Percentiles rank a stretch among this genome's conserved stretches.
Evolutionary conservation across 2,113 vertebrate species (phyloP).

Genomic region (Todiramphus chloris): DNA sequence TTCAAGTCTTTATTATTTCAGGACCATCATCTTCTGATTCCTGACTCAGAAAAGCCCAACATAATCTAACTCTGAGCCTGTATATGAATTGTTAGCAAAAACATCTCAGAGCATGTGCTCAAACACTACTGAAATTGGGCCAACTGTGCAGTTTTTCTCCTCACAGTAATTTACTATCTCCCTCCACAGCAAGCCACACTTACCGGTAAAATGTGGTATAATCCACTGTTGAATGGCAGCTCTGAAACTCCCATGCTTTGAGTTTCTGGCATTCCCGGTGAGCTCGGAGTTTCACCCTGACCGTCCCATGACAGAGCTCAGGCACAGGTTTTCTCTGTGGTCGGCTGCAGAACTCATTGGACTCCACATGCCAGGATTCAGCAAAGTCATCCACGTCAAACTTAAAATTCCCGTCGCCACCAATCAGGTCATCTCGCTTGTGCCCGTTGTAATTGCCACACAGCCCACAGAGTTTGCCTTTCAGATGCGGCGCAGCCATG

Average conservation of each 20-base stretch:
- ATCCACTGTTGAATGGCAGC: conserved; percentile 90
- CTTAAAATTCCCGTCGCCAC: conserved; percentile 92
- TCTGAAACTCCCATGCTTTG: conserved; percentile 94
- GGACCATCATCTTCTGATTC: not conserved
- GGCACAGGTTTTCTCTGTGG: conserved; percentile 79
- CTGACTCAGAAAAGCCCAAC: not conserved
- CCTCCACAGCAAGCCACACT: not conserved
- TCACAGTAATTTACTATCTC: not conserved
- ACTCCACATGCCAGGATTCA: conserved; percentile 93
- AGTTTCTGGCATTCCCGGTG: conserved; percentile 96
- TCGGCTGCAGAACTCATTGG: conserved; percentile 88
- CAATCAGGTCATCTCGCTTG: conserved; percentile 91
- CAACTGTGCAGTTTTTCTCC: not conserved
- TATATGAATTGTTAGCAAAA: not conserved
- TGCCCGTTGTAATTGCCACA: conserved; percentile 99
- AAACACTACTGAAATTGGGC: not conserved
- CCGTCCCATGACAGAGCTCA: conserved; percentile 87
- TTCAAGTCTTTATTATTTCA: not conserved
- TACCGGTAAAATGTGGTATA: conserved; percentile 90
- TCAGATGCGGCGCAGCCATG: conserved; percentile 90
- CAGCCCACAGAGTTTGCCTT: conserved; percentile 92
- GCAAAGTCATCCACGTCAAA: conserved; percentile 98
- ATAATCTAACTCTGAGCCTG: not conserved
- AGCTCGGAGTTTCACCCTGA: conserved; percentile 92
- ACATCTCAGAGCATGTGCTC: not conserved